These are phyloP conservation scores for Symphodus melops DNA, from an alignment of 2,113 vertebrate genomes.

Conservation along the genomic window DNA sequence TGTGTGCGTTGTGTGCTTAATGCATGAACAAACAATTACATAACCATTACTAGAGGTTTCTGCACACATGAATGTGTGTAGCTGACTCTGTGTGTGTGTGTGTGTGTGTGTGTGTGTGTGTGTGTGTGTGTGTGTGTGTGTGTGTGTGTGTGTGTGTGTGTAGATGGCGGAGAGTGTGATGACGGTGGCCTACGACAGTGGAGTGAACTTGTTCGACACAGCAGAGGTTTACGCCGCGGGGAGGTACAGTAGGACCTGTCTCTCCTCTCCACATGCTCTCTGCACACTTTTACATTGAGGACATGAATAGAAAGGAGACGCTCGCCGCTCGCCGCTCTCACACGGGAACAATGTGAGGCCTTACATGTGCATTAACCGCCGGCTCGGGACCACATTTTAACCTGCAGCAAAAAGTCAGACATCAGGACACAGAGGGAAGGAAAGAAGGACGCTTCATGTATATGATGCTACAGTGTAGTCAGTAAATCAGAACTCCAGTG, in stretches of 20 bases:
- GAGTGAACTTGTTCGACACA: constrained; percentile 76
- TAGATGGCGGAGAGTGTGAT: constrained; percentile 73
- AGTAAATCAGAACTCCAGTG: no score
- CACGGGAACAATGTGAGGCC: no score
- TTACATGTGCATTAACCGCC: no score
- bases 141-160: constrained; percentile 28
- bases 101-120: no score
- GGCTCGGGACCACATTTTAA: no score
- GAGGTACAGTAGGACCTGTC: constrained; percentile 50
- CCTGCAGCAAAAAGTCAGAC: no score
- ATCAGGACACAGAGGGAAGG: no score
- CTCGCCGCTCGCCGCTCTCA: not conserved
- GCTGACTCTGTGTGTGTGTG: not conserved
- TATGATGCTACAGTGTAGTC: no score
- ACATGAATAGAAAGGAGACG: not conserved
- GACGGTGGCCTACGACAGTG: constrained; percentile 71
- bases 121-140: not conserved
- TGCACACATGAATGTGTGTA: constrained; percentile 19
- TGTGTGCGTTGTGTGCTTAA: constrained; percentile 13
- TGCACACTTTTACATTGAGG: not conserved
- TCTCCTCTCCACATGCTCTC: not conserved
- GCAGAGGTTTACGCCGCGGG: constrained; percentile 76
- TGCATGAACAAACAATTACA: constrained; percentile 31
- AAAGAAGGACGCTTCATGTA: no score
- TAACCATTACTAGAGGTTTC: constrained; percentile 13